Evolutionary conservation across 2,888 invertebrate species (phyloP).

Genomic region (Osedax fenrisi): DNA sequence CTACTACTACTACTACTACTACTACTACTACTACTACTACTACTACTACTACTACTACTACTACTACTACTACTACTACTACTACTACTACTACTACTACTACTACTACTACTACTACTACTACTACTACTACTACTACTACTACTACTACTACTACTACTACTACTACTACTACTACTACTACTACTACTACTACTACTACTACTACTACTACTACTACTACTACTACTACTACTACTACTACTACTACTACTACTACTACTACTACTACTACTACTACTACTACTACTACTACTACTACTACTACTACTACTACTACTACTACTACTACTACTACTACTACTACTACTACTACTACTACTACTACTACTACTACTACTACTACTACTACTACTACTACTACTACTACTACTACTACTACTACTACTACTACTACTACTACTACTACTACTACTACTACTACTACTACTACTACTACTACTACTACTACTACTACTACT

Average conservation of each 20-base stretch:
- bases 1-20: neutral
- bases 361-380: no score
- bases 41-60: neutral
- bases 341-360: no score
- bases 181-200: neutral
- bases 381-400: no score
- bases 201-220: neutral
- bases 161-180: neutral
- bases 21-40: neutral
- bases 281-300: no score
- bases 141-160: conserved; percentile 2
- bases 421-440: no score
- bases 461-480: no score
- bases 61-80: neutral
- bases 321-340: no score
- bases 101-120: neutral
- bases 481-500: no score
- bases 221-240: neutral
- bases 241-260: neutral
- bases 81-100: neutral
- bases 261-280: neutral
- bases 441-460: no score
- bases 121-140: neutral
- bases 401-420: no score
- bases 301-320: no score